phyloP scores from a whole-genome alignment of 2,797 vertebrate genomes.

The Chromis chromis region DNA sequence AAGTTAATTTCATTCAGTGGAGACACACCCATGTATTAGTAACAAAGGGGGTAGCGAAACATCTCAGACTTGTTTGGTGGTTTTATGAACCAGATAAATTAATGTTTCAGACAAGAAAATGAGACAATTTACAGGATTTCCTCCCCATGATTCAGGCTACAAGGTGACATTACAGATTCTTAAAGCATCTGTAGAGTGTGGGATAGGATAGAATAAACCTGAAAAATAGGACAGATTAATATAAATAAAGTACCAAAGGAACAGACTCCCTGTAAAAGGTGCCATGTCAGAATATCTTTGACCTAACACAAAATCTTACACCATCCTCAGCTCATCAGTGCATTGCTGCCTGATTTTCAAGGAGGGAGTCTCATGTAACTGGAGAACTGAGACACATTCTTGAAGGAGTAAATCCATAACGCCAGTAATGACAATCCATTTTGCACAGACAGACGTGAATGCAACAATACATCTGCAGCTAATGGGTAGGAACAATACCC shows the following conservation, averaged over 20 bases:
- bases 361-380: conserved; percentile 12
- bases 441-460: conserved; percentile 25
- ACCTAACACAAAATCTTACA: conserved; percentile 21
- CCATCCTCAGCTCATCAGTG: conserved; percentile 4
- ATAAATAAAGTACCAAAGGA: too few relatives aligned
- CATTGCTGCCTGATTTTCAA: conserved; percentile 15
- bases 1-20: not conserved
- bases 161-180: not conserved
- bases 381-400: conserved; percentile 14
- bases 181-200: too few relatives aligned
- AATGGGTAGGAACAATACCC: conserved; percentile 41
- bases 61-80: too few relatives aligned
- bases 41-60: too few relatives aligned
- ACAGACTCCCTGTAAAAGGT: conserved; percentile 8
- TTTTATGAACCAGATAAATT: too few relatives aligned
- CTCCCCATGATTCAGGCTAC: not conserved
- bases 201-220: not conserved
- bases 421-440: conserved; percentile 27
- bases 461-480: conserved; percentile 29
- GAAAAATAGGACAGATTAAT: not conserved
- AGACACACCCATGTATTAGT: not conserved
- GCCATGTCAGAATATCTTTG: conserved; percentile 6
- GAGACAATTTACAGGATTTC: not conserved
- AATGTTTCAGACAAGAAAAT: too few relatives aligned
- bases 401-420: conserved; percentile 18